Conservation (phyloP, 2,888 invertebrate species). For the Eudemis profundana region DNA sequence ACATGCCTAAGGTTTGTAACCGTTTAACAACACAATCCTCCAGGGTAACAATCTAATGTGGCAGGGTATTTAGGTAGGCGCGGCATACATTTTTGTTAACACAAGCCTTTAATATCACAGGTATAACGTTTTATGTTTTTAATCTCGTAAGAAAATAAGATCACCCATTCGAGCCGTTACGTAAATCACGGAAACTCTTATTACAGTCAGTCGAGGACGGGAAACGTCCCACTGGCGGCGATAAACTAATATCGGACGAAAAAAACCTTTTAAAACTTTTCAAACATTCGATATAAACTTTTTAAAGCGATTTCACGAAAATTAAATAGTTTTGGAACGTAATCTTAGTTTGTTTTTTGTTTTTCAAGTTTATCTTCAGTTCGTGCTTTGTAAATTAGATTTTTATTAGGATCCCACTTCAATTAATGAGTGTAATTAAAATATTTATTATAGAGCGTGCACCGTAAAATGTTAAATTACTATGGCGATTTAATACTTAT, state of each 20-base stretch:
- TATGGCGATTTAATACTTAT: no score
- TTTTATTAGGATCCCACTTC: neutral
- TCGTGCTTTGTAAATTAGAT: neutral
- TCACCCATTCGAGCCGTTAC: constrained; percentile 42
- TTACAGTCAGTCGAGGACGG: constrained; percentile 37
- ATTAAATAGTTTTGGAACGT: constrained; percentile 17
- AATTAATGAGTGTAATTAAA: no score
- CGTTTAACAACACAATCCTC: constrained; percentile 24
- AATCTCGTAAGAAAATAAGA: constrained; percentile 47
- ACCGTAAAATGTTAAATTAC: no score
- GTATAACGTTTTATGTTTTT: constrained; percentile 45
- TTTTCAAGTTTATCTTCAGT: neutral
- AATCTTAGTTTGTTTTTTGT: no score
- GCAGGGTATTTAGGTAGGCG: constrained; percentile 13
- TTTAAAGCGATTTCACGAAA: constrained; percentile 5
- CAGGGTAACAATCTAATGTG: constrained; percentile 11
- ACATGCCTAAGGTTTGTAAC: constrained; percentile 11
- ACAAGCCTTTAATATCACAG: constrained; percentile 41
- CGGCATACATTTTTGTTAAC: constrained; percentile 28
- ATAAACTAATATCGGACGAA: constrained; percentile 23
- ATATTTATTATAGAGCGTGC: neutral
- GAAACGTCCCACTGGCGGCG: constrained; percentile 28
- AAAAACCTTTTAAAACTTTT: constrained; percentile 34
- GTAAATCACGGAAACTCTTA: constrained; percentile 45
- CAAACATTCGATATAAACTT: constrained; percentile 18